Conservation (phyloP, 2,113 vertebrate species). For the Cacatua alba region DNA sequence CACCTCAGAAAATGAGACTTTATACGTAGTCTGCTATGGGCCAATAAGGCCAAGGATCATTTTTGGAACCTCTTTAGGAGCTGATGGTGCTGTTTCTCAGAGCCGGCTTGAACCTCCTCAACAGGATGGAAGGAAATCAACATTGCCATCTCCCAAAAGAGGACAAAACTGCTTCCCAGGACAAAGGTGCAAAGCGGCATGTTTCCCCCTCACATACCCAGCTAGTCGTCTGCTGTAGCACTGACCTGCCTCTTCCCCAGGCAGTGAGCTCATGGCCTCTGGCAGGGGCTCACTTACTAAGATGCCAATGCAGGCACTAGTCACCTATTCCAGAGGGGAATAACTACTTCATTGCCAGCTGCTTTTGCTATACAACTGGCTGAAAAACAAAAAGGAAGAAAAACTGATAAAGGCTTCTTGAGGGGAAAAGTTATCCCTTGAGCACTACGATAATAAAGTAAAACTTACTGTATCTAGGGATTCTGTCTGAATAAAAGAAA, state of each 20-base stretch:
- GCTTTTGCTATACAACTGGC: background rate
- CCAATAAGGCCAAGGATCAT: conserved; percentile 6
- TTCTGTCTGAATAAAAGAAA: background rate
- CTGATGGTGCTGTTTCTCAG: background rate
- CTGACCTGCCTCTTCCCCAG: conserved; percentile 8
- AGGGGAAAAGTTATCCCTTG: background rate
- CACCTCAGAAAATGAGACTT: background rate
- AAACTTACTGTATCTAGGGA: background rate
- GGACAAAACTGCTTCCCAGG: background rate
- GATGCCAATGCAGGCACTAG: conserved; percentile 13
- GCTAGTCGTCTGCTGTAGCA: background rate
- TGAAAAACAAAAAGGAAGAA: background rate
- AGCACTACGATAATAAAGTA: background rate
- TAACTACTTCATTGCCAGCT: background rate
- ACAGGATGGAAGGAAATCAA: conserved; percentile 4
- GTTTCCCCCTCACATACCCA: background rate
- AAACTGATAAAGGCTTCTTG: background rate
- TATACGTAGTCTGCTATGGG: background rate
- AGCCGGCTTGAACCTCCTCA: conserved; percentile 5
- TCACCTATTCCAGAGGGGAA: background rate
- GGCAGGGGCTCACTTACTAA: background rate
- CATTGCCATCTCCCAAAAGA: background rate
- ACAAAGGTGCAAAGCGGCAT: background rate
- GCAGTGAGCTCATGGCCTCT: background rate
- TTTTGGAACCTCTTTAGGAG: conserved; percentile 24